phyloP scores from a whole-genome alignment of 2,797 vertebrate species.

The Hypotaenidia philippensis region DNA sequence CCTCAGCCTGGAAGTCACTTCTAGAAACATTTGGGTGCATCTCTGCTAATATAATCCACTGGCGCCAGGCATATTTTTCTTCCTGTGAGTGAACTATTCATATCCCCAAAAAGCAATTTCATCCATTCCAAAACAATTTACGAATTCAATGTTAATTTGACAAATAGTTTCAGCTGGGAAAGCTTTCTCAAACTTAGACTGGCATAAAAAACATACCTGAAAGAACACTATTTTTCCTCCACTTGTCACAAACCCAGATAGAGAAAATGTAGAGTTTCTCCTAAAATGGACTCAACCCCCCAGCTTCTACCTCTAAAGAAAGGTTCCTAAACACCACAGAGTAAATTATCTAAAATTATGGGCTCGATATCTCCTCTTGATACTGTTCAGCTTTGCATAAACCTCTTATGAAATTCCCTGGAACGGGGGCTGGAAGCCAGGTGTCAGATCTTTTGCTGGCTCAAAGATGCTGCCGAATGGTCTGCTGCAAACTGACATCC shows the following conservation, averaged over 20 bases:
- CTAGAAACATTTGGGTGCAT: constrained; percentile 60
- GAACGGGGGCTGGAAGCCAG: background rate
- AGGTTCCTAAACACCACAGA: background rate
- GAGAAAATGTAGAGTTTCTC: background rate
- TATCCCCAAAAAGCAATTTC: constrained; percentile 55
- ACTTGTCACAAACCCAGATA: background rate
- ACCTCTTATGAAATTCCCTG: background rate
- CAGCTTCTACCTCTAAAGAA: background rate
- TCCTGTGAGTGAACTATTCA: constrained; percentile 60
- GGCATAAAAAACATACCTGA: constrained; percentile 21
- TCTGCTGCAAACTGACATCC: constrained; percentile 62
- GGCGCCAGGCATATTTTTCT: constrained; percentile 73
- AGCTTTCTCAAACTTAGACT: constrained; percentile 11
- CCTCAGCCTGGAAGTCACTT: constrained; percentile 44
- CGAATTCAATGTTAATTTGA: constrained; percentile 68
- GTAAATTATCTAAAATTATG: background rate
- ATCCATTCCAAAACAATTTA: constrained; percentile 66
- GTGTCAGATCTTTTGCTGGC: constrained; percentile 53
- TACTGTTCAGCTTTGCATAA: constrained; percentile 27
- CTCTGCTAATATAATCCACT: constrained; percentile 58
- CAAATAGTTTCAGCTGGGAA: constrained; percentile 41
- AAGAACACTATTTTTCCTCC: background rate
- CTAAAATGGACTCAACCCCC: background rate
- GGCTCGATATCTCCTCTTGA: constrained; percentile 46
- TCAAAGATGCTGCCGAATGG: constrained; percentile 52